Percentiles rank a stretch among this genome's conserved stretches.
Evolutionary conservation across 1,140 invertebrate species (phyloP).

Genomic region (Leptoteleia sp.): DNA sequence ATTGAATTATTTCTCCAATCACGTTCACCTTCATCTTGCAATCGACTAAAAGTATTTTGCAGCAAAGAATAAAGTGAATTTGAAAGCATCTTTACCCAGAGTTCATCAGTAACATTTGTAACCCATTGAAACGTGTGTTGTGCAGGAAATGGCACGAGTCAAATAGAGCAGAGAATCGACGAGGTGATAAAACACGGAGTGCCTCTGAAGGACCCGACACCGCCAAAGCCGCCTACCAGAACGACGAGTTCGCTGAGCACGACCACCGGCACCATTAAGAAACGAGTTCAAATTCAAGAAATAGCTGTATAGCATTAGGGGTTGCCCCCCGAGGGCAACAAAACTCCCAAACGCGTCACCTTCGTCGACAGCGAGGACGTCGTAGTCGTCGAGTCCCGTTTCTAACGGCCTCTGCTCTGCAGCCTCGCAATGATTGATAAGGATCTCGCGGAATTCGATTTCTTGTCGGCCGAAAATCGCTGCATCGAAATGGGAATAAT

Average conservation of each 20-base stretch:
- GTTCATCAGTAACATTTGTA: constrained; percentile 24
- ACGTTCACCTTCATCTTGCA: constrained; percentile 1
- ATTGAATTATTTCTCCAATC: too few relatives aligned
- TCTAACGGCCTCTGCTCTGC: constrained; percentile 63
- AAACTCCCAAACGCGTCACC: constrained; percentile 76
- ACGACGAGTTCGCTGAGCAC: constrained; percentile 78
- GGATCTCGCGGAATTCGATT: constrained; percentile 29
- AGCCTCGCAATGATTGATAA: constrained; percentile 34
- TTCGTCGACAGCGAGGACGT: constrained; percentile 75
- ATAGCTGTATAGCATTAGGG: constrained; percentile 85
- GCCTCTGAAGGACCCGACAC: constrained; percentile 70
- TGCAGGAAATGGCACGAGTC: constrained; percentile 56
- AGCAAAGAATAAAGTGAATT: neutral
- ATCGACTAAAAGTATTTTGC: neutral
- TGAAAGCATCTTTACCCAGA: neutral
- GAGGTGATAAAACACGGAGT: constrained; percentile 57
- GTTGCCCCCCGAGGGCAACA: constrained; percentile 79
- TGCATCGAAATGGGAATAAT: constrained; percentile 10
- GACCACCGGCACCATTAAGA: constrained; percentile 82
- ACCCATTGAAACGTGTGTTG: constrained; percentile 31
- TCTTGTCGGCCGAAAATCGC: constrained; percentile 25
- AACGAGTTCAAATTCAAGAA: constrained; percentile 86
- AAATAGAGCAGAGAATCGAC: constrained; percentile 67
- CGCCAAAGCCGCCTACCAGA: constrained; percentile 79
- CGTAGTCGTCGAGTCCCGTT: constrained; percentile 75